Percentiles rank a stretch among this genome's conserved stretches.
These are phyloP conservation scores for Columba livia DNA, from an alignment of 2,113 vertebrate genomes.

Conservation along the genomic window DNA sequence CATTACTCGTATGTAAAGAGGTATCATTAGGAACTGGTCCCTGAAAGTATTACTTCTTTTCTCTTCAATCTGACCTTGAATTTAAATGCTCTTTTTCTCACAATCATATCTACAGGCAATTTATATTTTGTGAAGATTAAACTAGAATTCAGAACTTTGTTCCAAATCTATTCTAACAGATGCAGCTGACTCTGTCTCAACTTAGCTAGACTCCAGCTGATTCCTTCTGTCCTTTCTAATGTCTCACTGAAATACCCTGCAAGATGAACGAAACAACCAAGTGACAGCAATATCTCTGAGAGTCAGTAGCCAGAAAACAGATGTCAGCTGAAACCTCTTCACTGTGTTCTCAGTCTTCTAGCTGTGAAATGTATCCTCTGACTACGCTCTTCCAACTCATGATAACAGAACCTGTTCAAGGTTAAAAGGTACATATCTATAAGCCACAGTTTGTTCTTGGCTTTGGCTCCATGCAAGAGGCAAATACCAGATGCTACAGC, in stretches of 20 bases:
- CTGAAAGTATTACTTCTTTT: background rate
- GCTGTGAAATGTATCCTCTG: constrained; percentile 23
- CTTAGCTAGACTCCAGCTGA: constrained; percentile 34
- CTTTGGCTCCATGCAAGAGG: background rate
- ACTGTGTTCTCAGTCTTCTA: background rate
- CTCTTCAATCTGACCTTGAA: background rate
- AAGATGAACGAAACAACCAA: background rate
- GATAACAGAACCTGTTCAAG: constrained; percentile 20
- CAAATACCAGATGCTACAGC: constrained; percentile 30
- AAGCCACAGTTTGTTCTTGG: constrained; percentile 17
- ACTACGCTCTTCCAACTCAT: background rate
- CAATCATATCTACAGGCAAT: background rate
- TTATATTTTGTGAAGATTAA: background rate
- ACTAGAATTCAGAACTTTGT: background rate
- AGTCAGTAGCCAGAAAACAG: constrained; percentile 43
- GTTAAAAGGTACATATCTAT: constrained; percentile 34
- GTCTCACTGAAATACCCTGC: background rate
- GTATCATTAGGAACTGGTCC: background rate
- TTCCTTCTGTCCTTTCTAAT: constrained; percentile 49
- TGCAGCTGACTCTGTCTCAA: constrained; percentile 5
- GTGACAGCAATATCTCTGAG: background rate
- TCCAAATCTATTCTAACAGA: background rate
- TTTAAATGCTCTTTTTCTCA: background rate
- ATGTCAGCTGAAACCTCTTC: constrained; percentile 35
- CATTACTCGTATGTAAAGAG: background rate